phyloP scores from a whole-genome alignment of 2,888 invertebrate species.

The Lamellibrachia columna region DNA sequence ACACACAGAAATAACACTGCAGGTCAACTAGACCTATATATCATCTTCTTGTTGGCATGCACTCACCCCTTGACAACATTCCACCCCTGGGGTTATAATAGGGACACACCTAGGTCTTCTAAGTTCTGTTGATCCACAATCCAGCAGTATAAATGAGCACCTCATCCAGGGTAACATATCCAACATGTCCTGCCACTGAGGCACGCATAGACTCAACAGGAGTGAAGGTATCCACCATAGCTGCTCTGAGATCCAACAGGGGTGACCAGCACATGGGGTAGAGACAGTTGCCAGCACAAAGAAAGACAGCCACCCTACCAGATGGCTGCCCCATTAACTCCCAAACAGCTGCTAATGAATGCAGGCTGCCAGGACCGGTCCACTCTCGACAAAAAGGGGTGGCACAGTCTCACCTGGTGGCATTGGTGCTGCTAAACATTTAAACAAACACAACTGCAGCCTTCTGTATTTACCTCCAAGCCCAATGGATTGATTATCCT shows the following conservation, averaged over 20 bases:
- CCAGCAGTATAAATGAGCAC: not conserved
- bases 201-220: not conserved
- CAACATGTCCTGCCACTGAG: not conserved
- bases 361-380: not conserved
- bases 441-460: not conserved
- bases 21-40: not conserved
- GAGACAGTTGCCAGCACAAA: not conserved
- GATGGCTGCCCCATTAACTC: constrained; percentile 12
- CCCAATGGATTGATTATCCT: not conserved
- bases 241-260: not conserved
- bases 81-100: not conserved
- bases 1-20: not conserved
- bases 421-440: not conserved
- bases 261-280: not conserved
- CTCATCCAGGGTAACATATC: not conserved
- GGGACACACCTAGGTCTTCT: not conserved
- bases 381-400: not conserved
- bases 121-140: not conserved
- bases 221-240: not conserved
- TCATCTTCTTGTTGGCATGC: not conserved
- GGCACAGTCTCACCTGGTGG: not conserved
- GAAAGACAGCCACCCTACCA: not conserved
- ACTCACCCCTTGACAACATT: constrained; percentile 16
- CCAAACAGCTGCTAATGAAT: constrained; percentile 16
- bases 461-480: not conserved